A percentile compares a stretch with the other conserved stretches of the same genome.
Conservation (phyloP, 30 jellyfish, hydroid and myxozoan species). For the Hydractinia echinata region DNA sequence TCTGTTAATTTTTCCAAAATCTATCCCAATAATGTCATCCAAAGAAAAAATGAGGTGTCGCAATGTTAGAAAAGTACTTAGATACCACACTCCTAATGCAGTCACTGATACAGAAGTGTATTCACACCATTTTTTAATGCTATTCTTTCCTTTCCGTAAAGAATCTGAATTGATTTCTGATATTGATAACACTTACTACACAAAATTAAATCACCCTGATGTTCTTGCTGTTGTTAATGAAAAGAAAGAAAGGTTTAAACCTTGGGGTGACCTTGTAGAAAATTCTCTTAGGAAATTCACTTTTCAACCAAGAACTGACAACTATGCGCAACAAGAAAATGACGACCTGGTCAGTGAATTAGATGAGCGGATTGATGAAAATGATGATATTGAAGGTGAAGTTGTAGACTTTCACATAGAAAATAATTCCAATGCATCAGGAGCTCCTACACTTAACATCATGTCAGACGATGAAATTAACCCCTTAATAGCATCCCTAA, state of each 20-base stretch:
- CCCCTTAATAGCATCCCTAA: neutral
- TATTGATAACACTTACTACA: neutral
- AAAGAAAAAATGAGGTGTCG: conserved; percentile 15
- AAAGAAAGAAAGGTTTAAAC: neutral
- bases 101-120: neutral
- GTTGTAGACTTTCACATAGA: neutral
- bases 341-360: neutral
- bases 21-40: conserved; percentile 5
- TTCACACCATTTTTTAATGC: neutral
- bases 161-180: neutral
- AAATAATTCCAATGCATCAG: neutral
- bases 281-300: conserved; percentile 4
- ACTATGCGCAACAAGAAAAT: conserved; percentile 9
- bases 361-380: neutral
- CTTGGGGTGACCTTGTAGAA: conserved; percentile 10
- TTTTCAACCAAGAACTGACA: conserved; percentile 18
- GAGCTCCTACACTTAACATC: neutral
- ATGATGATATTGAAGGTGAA: conserved; percentile 1
- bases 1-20: too few relatives aligned
- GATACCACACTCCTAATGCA: conserved; percentile 1
- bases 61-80: neutral
- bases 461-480: conserved; percentile 22
- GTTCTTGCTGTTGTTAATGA: conserved; percentile 13
- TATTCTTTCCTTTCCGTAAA: neutral
- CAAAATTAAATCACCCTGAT: conserved; percentile 12